Evolutionary conservation across 2,113 vertebrate genomes (phyloP), one percentile per base, ranked within the genome.

Genomic region (Podarcis cretensis): DNA sequence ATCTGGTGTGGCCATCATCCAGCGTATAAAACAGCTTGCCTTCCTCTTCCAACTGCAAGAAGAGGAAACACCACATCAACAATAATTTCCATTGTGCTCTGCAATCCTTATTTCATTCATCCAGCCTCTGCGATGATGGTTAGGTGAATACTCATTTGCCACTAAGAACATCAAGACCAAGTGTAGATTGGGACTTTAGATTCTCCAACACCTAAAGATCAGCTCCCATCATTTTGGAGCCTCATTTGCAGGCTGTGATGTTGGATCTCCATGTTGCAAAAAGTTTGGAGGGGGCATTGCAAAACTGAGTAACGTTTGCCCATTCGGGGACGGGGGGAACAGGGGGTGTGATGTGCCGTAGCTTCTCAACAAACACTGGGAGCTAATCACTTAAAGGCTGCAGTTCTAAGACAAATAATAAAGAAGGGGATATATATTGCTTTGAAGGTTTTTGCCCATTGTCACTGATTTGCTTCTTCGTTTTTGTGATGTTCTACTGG

Each of bases 1-100:
- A 99, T 87, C 97, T 97, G 1, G 98, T 99, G 93, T 98, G 98
- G 87, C 98, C 98, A 3, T 99, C 98, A 88, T 99, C 99, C 92
- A 99, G 96, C n/a, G 98, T 99, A 96, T 98, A 98, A 95, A 98
- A 98, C 16, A 97, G 93, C 83, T 98, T 98, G 13, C 98, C 98
- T 73, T 98, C 98, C 57, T 98, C 98, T 94, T 99, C 98, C 93
- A 98, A 96, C 99, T 99, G 90, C 63, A 94, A 90, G 77, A 91
- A 81, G 23, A 82, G 66, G 93, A 95, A 91, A 89, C 6, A 37
- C 90, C 85, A 93, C 89, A 93, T 86, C 14, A 86, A 79, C 59
- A 78, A 76, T 14, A 25, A 35, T 75, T n/a, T 35, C 25, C 1
- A 59, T 10, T 9, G n/a, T 59, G 23, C 20, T 27, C 7, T 27